Percentiles rank a stretch among this genome's conserved stretches.
These are phyloP conservation scores for Cyprinodon variegatus DNA, from an alignment of 2,113 vertebrate species.

Conservation along the genomic window DNA sequence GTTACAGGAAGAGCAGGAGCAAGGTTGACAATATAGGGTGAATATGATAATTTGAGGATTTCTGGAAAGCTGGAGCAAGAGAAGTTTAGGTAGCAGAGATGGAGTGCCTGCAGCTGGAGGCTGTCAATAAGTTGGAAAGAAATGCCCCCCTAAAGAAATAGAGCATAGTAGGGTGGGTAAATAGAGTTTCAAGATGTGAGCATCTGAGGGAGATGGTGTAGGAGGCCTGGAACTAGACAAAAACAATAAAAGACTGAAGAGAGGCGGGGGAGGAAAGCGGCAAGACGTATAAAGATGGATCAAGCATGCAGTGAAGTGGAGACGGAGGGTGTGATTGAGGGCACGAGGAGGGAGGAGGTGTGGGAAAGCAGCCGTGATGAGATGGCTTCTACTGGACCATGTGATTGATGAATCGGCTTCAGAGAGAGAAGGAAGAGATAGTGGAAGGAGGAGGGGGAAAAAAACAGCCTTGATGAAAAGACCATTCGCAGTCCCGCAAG, in stretches of 20 bases:
- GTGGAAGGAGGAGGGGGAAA: not conserved
- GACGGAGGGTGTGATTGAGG: conserved; percentile 56
- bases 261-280: conserved; percentile 17
- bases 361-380: conserved; percentile 70
- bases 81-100: conserved; percentile 24
- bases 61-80: not conserved
- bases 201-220: conserved; percentile 10
- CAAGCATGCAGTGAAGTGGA: conserved; percentile 49
- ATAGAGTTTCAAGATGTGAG: conserved; percentile 9
- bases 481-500: conserved; percentile 15
- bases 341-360: conserved; percentile 54
- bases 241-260: conserved; percentile 34
- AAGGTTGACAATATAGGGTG: conserved; percentile 32
- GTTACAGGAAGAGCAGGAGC: conserved; percentile 10
- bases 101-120: conserved; percentile 32
- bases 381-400: conserved; percentile 67
- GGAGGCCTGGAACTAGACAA: conserved; percentile 33
- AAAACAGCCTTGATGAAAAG: conserved; percentile 55
- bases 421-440: conserved; percentile 50
- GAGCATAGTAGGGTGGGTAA: not conserved
- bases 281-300: conserved; percentile 62
- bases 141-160: not conserved
- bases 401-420: conserved; percentile 71
- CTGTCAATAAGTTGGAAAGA: conserved; percentile 39
- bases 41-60: conserved; percentile 47